Evolutionary conservation across 2,113 vertebrate species (phyloP).

Genomic region (Stigmatopora argus): DNA sequence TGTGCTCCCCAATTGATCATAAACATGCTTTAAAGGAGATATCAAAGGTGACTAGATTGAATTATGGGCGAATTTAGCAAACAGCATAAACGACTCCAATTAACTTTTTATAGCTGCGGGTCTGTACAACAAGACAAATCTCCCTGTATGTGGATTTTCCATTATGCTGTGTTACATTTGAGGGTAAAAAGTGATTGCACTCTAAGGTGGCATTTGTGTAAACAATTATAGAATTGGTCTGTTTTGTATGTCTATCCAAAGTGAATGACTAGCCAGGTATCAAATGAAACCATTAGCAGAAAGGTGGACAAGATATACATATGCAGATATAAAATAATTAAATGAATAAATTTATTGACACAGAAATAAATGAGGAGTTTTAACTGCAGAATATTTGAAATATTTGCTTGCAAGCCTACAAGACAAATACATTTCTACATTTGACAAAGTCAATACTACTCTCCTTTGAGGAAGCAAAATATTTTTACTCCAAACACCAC

Average conservation of each 20-base stretch:
- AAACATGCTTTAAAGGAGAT: constrained; percentile 55
- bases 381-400: not conserved
- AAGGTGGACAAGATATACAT: too few relatives aligned
- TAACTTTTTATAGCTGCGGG: constrained; percentile 43
- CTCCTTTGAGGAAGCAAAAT: constrained; percentile 1
- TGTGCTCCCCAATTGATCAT: constrained; percentile 58
- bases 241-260: not conserved
- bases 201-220: not conserved
- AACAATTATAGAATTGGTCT: not conserved
- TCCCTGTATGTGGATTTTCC: constrained; percentile 27
- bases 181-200: not conserved
- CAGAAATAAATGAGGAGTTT: not conserved
- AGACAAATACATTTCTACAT: not conserved
- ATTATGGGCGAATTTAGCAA: constrained; percentile 47
- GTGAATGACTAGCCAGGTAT: not conserved
- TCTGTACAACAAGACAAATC: constrained; percentile 27
- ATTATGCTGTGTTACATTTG: constrained; percentile 12
- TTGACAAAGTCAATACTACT: not conserved
- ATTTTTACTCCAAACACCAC: not conserved
- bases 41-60: constrained; percentile 57
- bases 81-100: constrained; percentile 46
- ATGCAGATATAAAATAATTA: too few relatives aligned
- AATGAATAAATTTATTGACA: too few relatives aligned
- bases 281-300: too few relatives aligned
- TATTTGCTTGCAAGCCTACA: not conserved